Percentiles rank a stretch among this genome's conserved stretches.
Conservation (phyloP, 2,113 vertebrate species). For the Poeciliopsis retropinna region DNA sequence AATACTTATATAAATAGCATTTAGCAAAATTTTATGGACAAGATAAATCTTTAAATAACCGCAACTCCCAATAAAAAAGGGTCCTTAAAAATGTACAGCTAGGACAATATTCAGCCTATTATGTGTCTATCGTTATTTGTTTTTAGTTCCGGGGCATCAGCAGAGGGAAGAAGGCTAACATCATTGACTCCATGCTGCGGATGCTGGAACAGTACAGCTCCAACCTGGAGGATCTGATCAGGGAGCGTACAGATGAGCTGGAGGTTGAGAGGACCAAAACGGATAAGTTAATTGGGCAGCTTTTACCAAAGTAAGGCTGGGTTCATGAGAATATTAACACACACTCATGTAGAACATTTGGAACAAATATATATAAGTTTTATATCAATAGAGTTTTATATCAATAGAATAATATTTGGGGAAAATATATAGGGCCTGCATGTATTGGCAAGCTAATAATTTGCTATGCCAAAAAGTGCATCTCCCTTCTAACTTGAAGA, state of each 20-base stretch:
- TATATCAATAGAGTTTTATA: too few species aligned
- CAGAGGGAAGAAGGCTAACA: slow-evolving; percentile 84
- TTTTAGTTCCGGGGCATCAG: slow-evolving; percentile 85
- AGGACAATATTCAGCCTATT: neutral
- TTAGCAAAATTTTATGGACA: neutral
- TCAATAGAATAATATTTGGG: too few species aligned
- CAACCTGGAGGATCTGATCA: slow-evolving; percentile 88
- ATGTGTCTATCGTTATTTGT: neutral
- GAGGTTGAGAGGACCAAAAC: slow-evolving; percentile 89
- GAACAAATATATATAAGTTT: too few species aligned
- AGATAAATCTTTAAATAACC: neutral
- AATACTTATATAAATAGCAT: neutral
- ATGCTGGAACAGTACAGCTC: slow-evolving; percentile 91
- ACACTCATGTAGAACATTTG: neutral
- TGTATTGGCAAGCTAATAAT: too few species aligned
- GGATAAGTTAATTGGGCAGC: slow-evolving; percentile 84
- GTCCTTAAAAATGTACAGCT: neutral
- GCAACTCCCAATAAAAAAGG: neutral
- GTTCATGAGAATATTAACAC: neutral
- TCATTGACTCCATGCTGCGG: slow-evolving; percentile 89
- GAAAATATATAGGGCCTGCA: too few species aligned
- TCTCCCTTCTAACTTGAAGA: too few species aligned
- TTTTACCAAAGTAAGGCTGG: slow-evolving; percentile 82
- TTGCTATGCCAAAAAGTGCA: too few species aligned
- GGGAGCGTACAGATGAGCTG: slow-evolving; percentile 87